Evolutionary conservation across 2,888 invertebrate genomes (phyloP).

Genomic region (Calameuta idolon): DNA sequence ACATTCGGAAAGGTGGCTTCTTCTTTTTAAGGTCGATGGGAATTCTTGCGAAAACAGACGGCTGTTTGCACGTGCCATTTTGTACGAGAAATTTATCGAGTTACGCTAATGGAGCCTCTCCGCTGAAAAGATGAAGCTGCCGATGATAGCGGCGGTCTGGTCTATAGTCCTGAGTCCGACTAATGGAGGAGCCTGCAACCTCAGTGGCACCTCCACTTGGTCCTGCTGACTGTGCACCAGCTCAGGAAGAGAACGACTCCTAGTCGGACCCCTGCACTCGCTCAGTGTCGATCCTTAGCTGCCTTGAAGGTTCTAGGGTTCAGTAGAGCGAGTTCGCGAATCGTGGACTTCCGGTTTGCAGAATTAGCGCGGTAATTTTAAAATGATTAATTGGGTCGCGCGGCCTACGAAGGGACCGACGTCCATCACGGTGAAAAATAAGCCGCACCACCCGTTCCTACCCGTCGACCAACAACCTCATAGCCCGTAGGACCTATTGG

Average conservation of each 20-base stretch:
- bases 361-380: background rate
- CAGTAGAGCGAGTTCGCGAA: too few species aligned
- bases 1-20: background rate
- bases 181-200: background rate
- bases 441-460: too few species aligned
- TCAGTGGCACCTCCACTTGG: too few species aligned
- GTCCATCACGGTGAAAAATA: background rate
- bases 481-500: too few species aligned
- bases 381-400: conserved; percentile 1
- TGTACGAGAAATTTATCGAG: conserved; percentile 7
- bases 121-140: background rate
- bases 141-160: background rate
- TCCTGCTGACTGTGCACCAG: too few species aligned
- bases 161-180: background rate
- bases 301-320: too few species aligned
- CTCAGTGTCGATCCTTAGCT: too few species aligned
- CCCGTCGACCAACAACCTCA: too few species aligned
- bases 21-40: background rate
- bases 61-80: conserved; percentile 8
- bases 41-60: conserved; percentile 6
- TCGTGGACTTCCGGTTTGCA: background rate
- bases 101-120: conserved; percentile 9
- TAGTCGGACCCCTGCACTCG: too few species aligned
- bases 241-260: too few species aligned
- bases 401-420: background rate